Evolutionary conservation across 1,140 invertebrate species (phyloP), one percentile per base, ranked within the genome.

Genomic region (Pomacea maculata): DNA sequence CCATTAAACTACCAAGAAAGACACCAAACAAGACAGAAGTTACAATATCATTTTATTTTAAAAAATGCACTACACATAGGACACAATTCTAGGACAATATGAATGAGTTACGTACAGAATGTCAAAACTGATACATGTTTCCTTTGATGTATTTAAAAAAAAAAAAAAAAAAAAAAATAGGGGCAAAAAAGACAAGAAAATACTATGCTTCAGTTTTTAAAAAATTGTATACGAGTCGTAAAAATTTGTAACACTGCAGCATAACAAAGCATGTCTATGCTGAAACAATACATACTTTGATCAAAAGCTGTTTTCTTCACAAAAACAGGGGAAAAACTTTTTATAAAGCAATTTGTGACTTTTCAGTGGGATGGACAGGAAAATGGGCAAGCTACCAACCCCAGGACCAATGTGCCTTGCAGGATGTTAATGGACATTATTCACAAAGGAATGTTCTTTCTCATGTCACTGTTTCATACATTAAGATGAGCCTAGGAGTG

Each of bases 401-500:
- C n/a, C 67, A 70, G 21, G 9, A 25, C n/a, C 21, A n/a, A n/a
- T n/a, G 11, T 12, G 11, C 12, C 11, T 70, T 70, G n/a, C n/a
- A 12, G 67, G 67, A 70, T n/a, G 21, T 11, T 70, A 25, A 25
- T 70, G 29, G 21, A 34, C n/a, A 70, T 34, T 25, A 12, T 70
- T 70, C 21, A n/a, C 17, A 65, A 70, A 70, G 67, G 67, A 70
- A 70, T 70, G 67, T 70, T 34, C 21, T n/a, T 70, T 70, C 67
- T 25, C 67, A 11, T 70, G 10, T 70, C 67, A 25, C 29, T 12
- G 21, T 70, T 70, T n/a, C 29, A 25, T 70, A n/a, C 67, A 70
- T 70, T 70, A 25, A 70, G 21, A 70, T n/a, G 64, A 73, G 83
- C 86, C 86, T 83, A 80, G 80, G 84, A 86, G 86, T 86, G 86